Percentiles rank a stretch among this genome's conserved stretches.
Evolutionary conservation across 2,113 vertebrate genomes (phyloP).

Genomic region (Mystacornis crossleyi): DNA sequence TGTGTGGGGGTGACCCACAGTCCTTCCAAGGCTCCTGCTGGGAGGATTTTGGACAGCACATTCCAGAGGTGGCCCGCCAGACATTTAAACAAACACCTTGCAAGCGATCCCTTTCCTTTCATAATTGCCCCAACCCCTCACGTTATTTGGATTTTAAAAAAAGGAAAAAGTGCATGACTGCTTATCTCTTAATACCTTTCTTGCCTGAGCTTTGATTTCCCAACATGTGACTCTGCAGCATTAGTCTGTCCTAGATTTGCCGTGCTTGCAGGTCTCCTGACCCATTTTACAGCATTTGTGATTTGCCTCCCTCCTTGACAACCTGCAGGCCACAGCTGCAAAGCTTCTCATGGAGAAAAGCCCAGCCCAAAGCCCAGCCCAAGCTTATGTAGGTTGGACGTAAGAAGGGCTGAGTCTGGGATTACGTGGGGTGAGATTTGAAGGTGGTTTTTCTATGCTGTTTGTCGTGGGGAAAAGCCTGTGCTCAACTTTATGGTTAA

Average conservation of each 20-base stretch:
- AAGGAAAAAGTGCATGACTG: neutral
- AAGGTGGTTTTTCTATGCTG: accelerated
- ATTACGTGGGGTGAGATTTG: neutral
- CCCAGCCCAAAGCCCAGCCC: neutral
- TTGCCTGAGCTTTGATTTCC: conserved; percentile 38
- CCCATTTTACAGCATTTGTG: conserved; percentile 37
- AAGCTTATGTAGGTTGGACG: neutral
- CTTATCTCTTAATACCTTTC: conserved; percentile 29
- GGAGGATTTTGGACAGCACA: neutral
- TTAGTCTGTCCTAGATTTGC: conserved; percentile 65
- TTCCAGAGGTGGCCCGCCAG: neutral
- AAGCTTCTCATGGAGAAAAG: neutral
- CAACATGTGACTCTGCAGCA: conserved; percentile 59
- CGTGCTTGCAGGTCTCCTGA: conserved; percentile 59
- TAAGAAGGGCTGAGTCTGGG: neutral
- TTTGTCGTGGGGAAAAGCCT: neutral
- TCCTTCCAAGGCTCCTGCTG: conserved; percentile 7
- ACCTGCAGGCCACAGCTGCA: neutral
- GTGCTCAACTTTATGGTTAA: neutral
- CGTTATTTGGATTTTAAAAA: neutral
- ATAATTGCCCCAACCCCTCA: neutral
- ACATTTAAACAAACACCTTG: neutral
- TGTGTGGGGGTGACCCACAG: neutral
- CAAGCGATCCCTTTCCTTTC: neutral
- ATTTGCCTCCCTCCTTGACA: conserved; percentile 2